These are phyloP conservation scores for Eulimnadia texana DNA, from an alignment of 1,140 invertebrate genomes.

Conservation along the genomic window DNA sequence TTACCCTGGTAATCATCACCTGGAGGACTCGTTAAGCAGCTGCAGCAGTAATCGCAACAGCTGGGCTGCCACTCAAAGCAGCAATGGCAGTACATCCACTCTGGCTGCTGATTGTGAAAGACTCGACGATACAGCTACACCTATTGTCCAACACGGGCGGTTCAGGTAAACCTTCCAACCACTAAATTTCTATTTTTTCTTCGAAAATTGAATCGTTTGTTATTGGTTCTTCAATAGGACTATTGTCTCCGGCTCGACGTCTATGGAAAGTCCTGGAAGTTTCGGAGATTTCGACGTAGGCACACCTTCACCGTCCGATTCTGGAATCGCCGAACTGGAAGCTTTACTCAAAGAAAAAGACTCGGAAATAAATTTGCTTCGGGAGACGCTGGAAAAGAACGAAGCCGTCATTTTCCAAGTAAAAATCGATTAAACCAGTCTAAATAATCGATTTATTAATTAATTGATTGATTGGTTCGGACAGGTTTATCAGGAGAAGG, in stretches of 20 bases:
- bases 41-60: conserved; percentile 7
- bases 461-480: too few species aligned
- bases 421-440: not conserved
- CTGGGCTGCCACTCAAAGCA: conserved; percentile 4
- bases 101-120: not conserved
- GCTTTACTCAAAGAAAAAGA: conserved; percentile 53
- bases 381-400: conserved; percentile 63
- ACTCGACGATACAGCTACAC: not conserved
- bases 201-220: too few species aligned
- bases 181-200: not conserved
- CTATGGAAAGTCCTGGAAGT: conserved; percentile 8
- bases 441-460: not conserved
- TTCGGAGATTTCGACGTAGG: conserved; percentile 1
- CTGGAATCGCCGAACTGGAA: conserved; percentile 63
- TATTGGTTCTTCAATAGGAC: too few species aligned
- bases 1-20: not conserved
- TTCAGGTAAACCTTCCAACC: not conserved
- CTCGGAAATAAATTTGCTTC: conserved; percentile 51
- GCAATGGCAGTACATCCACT: conserved; percentile 3
- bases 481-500: conserved; percentile 46
- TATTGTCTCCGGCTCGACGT: not conserved
- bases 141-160: not conserved
- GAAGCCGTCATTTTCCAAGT: conserved; percentile 52
- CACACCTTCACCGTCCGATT: conserved; percentile 65
- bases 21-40: not conserved